Base-by-base conservation (phyloP, 2,797 vertebrate species). In the Muraenolepis orangiensis region DNA sequence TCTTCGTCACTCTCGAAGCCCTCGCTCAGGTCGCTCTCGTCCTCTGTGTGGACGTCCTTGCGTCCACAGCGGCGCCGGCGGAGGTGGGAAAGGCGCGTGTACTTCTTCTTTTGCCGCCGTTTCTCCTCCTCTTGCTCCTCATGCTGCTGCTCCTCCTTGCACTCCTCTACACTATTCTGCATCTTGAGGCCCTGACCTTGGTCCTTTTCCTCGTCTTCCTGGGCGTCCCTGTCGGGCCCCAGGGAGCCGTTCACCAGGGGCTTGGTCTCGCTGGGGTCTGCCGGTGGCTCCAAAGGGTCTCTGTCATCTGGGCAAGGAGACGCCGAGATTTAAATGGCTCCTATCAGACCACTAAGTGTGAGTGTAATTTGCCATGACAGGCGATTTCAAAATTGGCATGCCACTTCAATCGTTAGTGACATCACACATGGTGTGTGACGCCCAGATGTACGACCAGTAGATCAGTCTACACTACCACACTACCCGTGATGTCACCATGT, bases 11-110 rank as follows among this genome's bases (percentile, higher is more conserved):
- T 95, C 87, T 99, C 96, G 0, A 99, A 99, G 36, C 98, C 98
- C 86, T 99, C 98, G 0, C 98, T 99, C 83, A 99, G 91, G 89
- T 99, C 97, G 0, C 98, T 99, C 78, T 99, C 97, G 0, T 98
- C 97, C 66, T 92, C 93, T 16, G 94, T 92, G 29, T 91, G 90
- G 0, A 91, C 84, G 20, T 91, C 93, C 78, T 95, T 94, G 79
- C 92, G 93, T 7, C 93, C 91, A 7, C 95, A 95, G 51, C 97
- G 95, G 3, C 97, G 94, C 0, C 98, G 93, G 0, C 98, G 94
- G 7, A 98, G 88, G 70, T 95, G 94, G 4, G 96, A 97, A 0
- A 99, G 94, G 0, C 98, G 96, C 0, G 95, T 94, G 78, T 94
- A 96, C 79, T 98, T 98, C 77, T 94, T 95, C 85, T 96, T 98